A percentile compares a stretch with the other conserved stretches of the same genome.
These are phyloP conservation scores for Phyllotis vaccarum DNA, from an alignment of 2,797 vertebrate genomes.

Conservation along the genomic window DNA sequence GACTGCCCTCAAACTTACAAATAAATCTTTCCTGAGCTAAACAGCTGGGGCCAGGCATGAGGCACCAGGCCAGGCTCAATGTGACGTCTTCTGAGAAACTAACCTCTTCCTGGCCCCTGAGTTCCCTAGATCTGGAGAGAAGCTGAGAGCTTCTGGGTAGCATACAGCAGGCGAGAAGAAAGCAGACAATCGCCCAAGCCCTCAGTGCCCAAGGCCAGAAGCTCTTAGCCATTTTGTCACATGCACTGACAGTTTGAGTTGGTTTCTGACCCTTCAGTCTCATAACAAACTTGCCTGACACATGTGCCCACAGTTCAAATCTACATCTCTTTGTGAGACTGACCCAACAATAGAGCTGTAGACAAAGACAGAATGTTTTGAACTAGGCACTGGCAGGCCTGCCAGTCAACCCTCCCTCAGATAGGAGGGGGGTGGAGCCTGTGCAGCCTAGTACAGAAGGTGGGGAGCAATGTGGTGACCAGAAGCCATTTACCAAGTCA, in stretches of 20 bases:
- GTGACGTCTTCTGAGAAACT: not conserved
- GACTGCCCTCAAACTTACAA: not conserved
- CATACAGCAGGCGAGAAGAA: not conserved
- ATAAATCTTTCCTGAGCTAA: not conserved
- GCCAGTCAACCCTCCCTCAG: not conserved
- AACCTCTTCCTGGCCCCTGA: too few relatives aligned
- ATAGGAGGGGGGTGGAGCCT: too few relatives aligned
- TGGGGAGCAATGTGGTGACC: too few relatives aligned
- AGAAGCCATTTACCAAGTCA: not conserved
- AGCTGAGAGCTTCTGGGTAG: accelerated
- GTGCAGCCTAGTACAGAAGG: too few relatives aligned
- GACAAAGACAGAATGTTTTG: not conserved
- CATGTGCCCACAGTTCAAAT: not conserved
- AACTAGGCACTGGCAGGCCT: not conserved
- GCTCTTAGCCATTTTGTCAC: not conserved
- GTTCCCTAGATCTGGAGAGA: not conserved
- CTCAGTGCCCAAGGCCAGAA: not conserved
- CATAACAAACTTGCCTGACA: not conserved
- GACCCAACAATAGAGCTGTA: not conserved
- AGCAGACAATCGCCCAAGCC: not conserved
- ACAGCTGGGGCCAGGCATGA: not conserved
- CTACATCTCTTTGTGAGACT: not conserved
- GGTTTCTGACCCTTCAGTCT: not conserved
- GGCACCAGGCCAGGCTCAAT: not conserved
- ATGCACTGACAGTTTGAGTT: not conserved